Evolutionary conservation across 2,888 invertebrate genomes (phyloP), one percentile per base, ranked within the genome.

Genomic region (Cantharis flavilabris): DNA sequence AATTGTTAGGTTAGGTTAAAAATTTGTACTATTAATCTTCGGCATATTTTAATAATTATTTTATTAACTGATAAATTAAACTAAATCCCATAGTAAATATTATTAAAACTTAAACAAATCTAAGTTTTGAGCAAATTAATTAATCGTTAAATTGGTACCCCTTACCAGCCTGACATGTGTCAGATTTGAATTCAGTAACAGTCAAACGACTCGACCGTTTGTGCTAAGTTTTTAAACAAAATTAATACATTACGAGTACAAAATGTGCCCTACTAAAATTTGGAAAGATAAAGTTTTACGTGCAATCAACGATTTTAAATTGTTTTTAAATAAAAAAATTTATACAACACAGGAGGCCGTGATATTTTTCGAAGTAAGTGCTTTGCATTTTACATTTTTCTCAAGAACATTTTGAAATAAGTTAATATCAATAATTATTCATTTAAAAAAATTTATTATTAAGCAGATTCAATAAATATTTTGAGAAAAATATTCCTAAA

Each of bases 321-420:
- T 20, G 16, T 67, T 49, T 49, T 33, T 72, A 30, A 33, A 33
- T 33, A 30, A 18, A 67, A 5, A 18, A 18, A 67, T 72, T 65
- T 13, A 67, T 11, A 67, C 28, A n/a, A 9, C 20, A 10, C 33
- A 72, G 65, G 72, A 72, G 16, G 33, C 49, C 13, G 30, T 13
- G 13, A 28, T 23, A 9, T 72, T 72, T 72, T 26, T 65, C 11
- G 20, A 72, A 20, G 72, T 72, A 72, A 67, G 65, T 28, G 18
- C 28, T 69, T 9, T n/a, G 5, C 13, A 16, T 23, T 69, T 30
- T 30, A 30, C 3, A 30, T 30, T 69, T 1, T 13, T 28, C n/a
- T 7, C 13, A 14, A 9, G 16, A 26, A 20, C n/a, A 14, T 69
- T 26, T 28, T 69, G 4, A 69, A n/a, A n/a, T 30, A 30, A 30